Base-by-base conservation (phyloP, 2,888 invertebrate species). In the Lasioglossum morio region DNA sequence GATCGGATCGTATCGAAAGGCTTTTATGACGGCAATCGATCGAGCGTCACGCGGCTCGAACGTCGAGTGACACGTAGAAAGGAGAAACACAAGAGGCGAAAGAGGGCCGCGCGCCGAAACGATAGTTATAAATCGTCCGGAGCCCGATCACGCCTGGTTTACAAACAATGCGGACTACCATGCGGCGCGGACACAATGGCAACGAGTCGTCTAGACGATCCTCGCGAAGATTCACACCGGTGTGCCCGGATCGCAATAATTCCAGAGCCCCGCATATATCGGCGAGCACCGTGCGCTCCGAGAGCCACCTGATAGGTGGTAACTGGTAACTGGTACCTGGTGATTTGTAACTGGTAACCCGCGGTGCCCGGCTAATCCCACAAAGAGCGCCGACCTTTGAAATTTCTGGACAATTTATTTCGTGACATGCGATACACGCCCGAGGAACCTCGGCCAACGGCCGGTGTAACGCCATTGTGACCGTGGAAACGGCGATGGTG, bases 371-470 rank as follows among this genome's bases (percentile, higher is more conserved):
- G 80, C 93, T 94, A 94, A 94, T 94, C 94, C 93, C 86, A 93
- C 93, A 93, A 93, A 94, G 93, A 89, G 86, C 70, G 88, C 91
- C 92, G 92, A 90, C 91, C 89, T 92, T 89, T 89, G 90, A 91
- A 92, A 92, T 92, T 93, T 93, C 92, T 92, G 93, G 92, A 91
- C 93, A 93, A 93, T 93, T 93, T 93, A 93, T 93, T 92, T 91
- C 88, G 86, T 91, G 92, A 91, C 91, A 92, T 92, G 92, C 91
- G 91, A 88, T 92, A 90, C 88, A 73, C 81, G 87, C 70, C 72
- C 63, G 75, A 83, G 81, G 82, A 77, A 69, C 79, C 72, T 53
- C 40, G 66, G 66, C 74, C 37, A 43, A 48, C 73, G 60, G 63
- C 40, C 60, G 73, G 23, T 79, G 72, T 37, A 60, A 40, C 82